Evolutionary conservation across 2,113 vertebrate species (phyloP), one percentile per base, ranked within the genome.

Genomic region (Cacatua alba): DNA sequence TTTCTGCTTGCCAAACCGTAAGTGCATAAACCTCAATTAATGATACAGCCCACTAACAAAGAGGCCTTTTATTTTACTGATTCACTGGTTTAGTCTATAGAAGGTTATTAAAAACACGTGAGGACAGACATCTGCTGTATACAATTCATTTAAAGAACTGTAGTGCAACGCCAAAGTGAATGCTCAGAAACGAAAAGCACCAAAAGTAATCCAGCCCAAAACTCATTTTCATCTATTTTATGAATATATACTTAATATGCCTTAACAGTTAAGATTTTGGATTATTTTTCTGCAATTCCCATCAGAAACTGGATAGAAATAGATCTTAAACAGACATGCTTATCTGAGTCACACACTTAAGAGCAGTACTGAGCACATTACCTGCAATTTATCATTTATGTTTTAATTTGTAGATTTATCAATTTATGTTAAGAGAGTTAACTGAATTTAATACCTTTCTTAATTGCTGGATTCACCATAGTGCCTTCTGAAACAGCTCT

Each of bases 81-180:
- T 96, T 93, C 74, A 3, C 35, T 83, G 81, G 88, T 92, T 95
- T 95, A 95, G 94, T 92, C 95, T 94, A 82, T 94, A 92, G 70
- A 89, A 91, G 76, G 81, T 79, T 92, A 96, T 85, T 95, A 92
- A 96, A 97, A 95, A 90, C 65, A 95, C 13, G 19, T 71, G 82
- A 96, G 82, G 57, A 93, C 82, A 93, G 88, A 92, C 88, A 91
- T 92, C 76, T 83, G 59, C 52, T 75, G 48, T 60, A 89, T 14
- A 93, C 65, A 92, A 86, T 17, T 23, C 11, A 69, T 51, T 52
- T 88, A 77, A 92, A 91, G 86, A 94, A 87, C 62, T 64, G 44
- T 2, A 88, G 24, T 43, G 49, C 44, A 72, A 84, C 6, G 62
- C 74, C 63, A 72, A 68, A 93, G n/a, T 0, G 4, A 93, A 37